Evolutionary conservation across 23 tunicate genomes (phyloP).

Genomic region (Diplosoma virens): DNA sequence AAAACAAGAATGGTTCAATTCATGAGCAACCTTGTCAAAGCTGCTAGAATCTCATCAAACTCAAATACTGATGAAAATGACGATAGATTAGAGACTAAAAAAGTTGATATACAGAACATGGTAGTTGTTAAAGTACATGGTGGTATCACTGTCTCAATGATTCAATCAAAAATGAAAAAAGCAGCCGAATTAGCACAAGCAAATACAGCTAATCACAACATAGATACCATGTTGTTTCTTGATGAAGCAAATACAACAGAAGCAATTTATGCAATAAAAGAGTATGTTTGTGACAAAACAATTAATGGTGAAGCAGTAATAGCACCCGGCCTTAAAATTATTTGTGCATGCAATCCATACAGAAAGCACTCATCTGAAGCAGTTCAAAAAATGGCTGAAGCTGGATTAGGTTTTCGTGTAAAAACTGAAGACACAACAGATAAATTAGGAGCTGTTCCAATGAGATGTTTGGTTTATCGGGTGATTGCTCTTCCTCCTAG

Average conservation of each 20-base stretch:
- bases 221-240: slow-evolving; percentile 55
- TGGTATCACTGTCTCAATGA: slow-evolving; percentile 55
- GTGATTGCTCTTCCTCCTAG: slow-evolving; percentile 88
- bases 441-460: slow-evolving; percentile 62
- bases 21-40: slow-evolving; percentile 65
- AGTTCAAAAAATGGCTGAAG: slow-evolving; percentile 57
- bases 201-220: background rate
- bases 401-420: slow-evolving; percentile 72
- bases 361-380: slow-evolving; percentile 47
- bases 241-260: slow-evolving; percentile 87
- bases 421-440: slow-evolving; percentile 59
- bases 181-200: slow-evolving; percentile 23
- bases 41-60: background rate
- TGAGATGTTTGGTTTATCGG: slow-evolving; percentile 69
- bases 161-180: slow-evolving; percentile 35
- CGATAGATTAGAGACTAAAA: background rate
- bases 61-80: background rate
- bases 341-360: slow-evolving; percentile 82
- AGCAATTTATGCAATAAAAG: slow-evolving; percentile 83
- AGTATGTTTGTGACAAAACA: slow-evolving; percentile 72
- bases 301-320: slow-evolving; percentile 41
- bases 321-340: slow-evolving; percentile 30
- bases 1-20: slow-evolving; percentile 85
- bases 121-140: slow-evolving; percentile 76
- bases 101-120: slow-evolving; percentile 33